These are phyloP conservation scores for Trachelus troglodyta DNA, from an alignment of 2,888 invertebrate genomes.

Conservation along the genomic window DNA sequence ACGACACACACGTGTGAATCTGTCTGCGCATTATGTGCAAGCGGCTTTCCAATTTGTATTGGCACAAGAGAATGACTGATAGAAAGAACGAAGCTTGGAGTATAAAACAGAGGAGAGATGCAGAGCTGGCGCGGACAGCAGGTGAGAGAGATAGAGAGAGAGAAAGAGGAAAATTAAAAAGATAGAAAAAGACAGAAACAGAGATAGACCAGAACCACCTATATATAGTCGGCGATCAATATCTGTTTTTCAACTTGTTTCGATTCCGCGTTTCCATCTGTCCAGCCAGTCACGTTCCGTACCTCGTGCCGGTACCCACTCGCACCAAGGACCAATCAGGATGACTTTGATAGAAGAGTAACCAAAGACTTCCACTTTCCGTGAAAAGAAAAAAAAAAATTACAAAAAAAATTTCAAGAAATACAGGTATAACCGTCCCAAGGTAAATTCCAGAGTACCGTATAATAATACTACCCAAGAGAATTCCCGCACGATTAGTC, in stretches of 20 bases:
- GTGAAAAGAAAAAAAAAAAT: neutral
- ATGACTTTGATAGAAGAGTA: neutral
- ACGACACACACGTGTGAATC: neutral
- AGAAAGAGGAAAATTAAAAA: no score
- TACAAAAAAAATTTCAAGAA: neutral
- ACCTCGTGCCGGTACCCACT: neutral
- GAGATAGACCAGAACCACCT: conserved; percentile 9
- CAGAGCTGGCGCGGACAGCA: conserved; percentile 3
- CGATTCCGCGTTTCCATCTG: conserved; percentile 41
- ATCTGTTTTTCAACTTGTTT: conserved; percentile 57
- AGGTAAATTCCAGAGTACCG: neutral
- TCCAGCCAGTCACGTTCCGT: conserved; percentile 8
- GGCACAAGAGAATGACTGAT: neutral
- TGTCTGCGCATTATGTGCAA: neutral
- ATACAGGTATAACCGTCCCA: neutral
- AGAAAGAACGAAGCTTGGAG: neutral
- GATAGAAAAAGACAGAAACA: conserved; percentile 8
- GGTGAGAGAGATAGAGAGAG: conserved; percentile 15
- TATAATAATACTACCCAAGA: neutral
- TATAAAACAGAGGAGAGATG: neutral
- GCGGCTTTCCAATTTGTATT: neutral
- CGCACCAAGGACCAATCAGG: neutral
- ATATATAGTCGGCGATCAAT: conserved; percentile 43
- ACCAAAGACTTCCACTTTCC: neutral
- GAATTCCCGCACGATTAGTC: conserved; percentile 26